A percentile compares a stretch with the other conserved stretches of the same genome.
Conservation (phyloP, 2,888 invertebrate species). For the Cylloceria caligata region DNA sequence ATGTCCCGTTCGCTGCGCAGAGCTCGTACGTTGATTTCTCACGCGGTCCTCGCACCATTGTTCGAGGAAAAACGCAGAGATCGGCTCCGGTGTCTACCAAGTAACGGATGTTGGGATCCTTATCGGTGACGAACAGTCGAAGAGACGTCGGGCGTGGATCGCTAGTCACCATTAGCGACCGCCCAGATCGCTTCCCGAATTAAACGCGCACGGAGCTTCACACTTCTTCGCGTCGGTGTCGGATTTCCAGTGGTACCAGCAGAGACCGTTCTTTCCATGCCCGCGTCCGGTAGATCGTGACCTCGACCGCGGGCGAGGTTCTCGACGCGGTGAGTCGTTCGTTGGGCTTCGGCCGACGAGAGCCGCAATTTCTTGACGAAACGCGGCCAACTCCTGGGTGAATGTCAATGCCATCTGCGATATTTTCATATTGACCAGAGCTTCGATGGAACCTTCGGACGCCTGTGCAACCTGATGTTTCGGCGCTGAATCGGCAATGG, state of each 20-base stretch:
- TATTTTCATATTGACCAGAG: neutral
- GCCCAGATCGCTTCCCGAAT: conserved; percentile 55
- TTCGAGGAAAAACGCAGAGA: conserved; percentile 42
- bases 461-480: too few relatives aligned
- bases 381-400: neutral
- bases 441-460: neutral
- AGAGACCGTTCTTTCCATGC: conserved; percentile 23
- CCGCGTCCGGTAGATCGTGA: conserved; percentile 14
- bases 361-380: neutral
- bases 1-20: conserved; percentile 78
- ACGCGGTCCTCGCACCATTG: conserved; percentile 4
- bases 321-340: neutral
- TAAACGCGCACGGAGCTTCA: conserved; percentile 43
- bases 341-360: neutral
- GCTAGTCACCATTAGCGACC: conserved; percentile 71
- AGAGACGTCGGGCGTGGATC: conserved; percentile 43
- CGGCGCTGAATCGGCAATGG: too few relatives aligned
- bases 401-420: neutral
- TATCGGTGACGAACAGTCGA: conserved; percentile 44
- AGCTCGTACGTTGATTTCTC: conserved; percentile 30
- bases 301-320: neutral
- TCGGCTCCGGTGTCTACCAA: conserved; percentile 48
- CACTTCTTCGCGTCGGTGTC: conserved; percentile 49
- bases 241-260: conserved; percentile 55
- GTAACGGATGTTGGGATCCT: neutral